phyloP scores from a whole-genome alignment of 1,140 invertebrate genomes.

The Temnothorax nylanderi region DNA sequence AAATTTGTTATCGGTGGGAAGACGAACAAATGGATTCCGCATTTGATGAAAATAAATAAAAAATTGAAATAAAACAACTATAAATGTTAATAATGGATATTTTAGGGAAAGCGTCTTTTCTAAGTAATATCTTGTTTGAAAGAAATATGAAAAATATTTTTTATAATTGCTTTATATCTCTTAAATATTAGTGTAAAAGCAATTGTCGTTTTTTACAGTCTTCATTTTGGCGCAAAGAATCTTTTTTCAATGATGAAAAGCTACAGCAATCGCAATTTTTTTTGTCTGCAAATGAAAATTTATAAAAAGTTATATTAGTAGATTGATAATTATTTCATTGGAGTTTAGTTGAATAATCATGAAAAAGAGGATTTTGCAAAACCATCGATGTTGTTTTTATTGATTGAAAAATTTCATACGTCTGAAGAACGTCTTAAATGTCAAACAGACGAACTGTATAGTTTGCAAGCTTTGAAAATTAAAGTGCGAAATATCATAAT shows the following conservation, averaged over 20 bases:
- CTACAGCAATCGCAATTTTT: neutral
- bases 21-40: neutral
- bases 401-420: neutral
- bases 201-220: neutral
- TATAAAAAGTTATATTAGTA: neutral
- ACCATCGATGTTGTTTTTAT: neutral
- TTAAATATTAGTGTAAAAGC: neutral
- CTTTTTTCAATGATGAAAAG: neutral
- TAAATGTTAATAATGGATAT: neutral
- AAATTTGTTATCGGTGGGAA: neutral
- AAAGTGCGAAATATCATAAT: conserved; percentile 42
- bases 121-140: neutral
- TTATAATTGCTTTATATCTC: neutral
- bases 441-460: conserved; percentile 19
- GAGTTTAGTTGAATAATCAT: neutral
- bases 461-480: conserved; percentile 22
- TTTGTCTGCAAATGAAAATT: neutral
- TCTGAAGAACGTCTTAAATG: conserved; percentile 16
- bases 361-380: neutral
- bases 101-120: neutral
- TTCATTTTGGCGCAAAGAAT: neutral
- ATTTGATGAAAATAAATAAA: conserved; percentile 23
- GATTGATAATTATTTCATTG: neutral
- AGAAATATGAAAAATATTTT: neutral
- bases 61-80: neutral